Conservation (phyloP, 2,888 invertebrate genomes). For the Spisula subtruncata region DNA sequence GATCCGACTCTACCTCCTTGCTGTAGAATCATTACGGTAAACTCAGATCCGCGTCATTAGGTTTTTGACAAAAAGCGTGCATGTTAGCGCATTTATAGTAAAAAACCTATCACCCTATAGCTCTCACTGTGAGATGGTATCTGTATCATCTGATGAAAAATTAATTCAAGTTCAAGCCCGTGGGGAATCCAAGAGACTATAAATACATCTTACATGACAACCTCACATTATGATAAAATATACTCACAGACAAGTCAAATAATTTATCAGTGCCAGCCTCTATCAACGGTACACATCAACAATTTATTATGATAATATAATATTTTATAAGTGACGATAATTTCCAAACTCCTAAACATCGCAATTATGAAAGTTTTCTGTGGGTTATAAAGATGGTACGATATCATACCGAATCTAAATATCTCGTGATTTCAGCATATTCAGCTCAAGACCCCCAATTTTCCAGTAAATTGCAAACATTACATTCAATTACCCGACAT, state of each 20-base stretch:
- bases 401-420: too few species aligned
- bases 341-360: too few species aligned
- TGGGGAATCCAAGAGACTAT: background rate
- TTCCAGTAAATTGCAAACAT: too few species aligned
- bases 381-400: too few species aligned
- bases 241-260: background rate
- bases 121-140: background rate
- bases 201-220: conserved; percentile 16
- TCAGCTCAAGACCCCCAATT: too few species aligned
- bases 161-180: conserved; percentile 7
- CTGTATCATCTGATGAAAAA: background rate
- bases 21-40: background rate
- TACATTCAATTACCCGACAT: too few species aligned
- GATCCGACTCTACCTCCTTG: background rate
- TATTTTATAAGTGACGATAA: too few species aligned
- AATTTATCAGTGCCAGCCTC: background rate
- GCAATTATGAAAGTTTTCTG: too few species aligned
- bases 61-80: background rate
- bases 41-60: background rate
- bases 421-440: too few species aligned
- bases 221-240: background rate
- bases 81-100: background rate
- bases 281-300: background rate
- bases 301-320: background rate
- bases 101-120: background rate